Conservation (phyloP, 2,888 invertebrate genomes). For the Lypha dubia region DNA sequence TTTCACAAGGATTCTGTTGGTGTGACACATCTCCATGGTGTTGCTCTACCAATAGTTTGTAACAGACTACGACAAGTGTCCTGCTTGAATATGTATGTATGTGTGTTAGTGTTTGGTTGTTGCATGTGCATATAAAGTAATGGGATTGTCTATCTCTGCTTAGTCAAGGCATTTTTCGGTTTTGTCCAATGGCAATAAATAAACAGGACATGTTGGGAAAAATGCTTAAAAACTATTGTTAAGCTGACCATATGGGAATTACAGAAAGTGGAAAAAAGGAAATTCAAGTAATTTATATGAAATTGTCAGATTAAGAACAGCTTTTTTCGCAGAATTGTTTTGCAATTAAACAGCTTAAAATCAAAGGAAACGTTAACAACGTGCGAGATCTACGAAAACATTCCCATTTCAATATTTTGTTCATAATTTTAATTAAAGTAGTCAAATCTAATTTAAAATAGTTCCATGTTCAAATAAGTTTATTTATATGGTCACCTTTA, state of each 20-base stretch:
- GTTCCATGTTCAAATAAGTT: neutral
- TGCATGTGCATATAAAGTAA: slow-evolving; percentile 58
- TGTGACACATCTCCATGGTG: slow-evolving; percentile 49
- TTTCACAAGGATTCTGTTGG: slow-evolving; percentile 27
- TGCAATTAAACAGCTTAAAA: too few relatives aligned
- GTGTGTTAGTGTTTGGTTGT: neutral
- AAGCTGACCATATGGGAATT: slow-evolving; percentile 29
- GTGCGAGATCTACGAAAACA: too few relatives aligned
- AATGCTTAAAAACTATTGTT: neutral
- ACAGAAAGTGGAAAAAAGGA: neutral
- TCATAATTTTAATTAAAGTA: too few relatives aligned
- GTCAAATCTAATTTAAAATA: too few relatives aligned
- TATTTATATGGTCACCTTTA: slow-evolving; percentile 6
- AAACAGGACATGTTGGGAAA: slow-evolving; percentile 40
- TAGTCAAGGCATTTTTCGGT: slow-evolving; percentile 55
- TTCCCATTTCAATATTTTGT: too few relatives aligned
- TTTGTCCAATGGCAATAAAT: slow-evolving; percentile 62
- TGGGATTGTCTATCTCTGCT: slow-evolving; percentile 60
- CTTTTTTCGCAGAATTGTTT: neutral
- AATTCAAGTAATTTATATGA: neutral
- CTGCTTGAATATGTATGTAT: neutral
- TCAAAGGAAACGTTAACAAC: too few relatives aligned
- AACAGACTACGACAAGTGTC: neutral
- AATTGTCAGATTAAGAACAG: neutral
- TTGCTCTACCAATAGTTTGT: slow-evolving; percentile 2